These are phyloP conservation scores for Morinoia aosen DNA, from an alignment of 2,888 invertebrate genomes.

Conservation along the genomic window DNA sequence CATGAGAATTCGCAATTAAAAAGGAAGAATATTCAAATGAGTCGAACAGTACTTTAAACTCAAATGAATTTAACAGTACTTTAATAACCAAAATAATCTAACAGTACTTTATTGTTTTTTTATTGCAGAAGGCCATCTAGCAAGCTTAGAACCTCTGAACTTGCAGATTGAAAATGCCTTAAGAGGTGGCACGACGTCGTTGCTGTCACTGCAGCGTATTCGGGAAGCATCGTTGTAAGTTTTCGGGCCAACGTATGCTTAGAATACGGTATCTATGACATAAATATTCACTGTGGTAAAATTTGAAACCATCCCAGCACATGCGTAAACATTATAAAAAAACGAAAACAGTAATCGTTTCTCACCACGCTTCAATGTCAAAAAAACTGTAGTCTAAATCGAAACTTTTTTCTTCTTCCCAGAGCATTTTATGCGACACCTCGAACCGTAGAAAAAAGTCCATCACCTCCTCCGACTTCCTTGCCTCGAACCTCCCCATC, in stretches of 20 bases:
- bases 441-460: neutral
- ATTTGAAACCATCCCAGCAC: no score
- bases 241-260: neutral
- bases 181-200: neutral
- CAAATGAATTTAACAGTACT: no score
- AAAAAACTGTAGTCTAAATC: neutral
- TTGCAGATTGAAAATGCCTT: constrained; percentile 37
- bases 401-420: neutral
- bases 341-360: neutral
- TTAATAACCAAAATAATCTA: neutral
- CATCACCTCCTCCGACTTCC: constrained; percentile 39
- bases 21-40: no score
- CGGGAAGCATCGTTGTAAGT: constrained; percentile 53
- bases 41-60: no score
- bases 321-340: neutral
- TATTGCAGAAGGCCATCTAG: neutral
- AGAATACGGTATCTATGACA: neutral
- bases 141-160: neutral
- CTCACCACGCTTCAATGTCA: neutral
- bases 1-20: neutral
- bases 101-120: neutral
- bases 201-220: constrained; percentile 23
- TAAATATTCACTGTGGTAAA: neutral
- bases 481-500: neutral
- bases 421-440: constrained; percentile 44